Base-by-base conservation (phyloP, 2,113 vertebrate species). In the Anarrhichthys ocellatus region DNA sequence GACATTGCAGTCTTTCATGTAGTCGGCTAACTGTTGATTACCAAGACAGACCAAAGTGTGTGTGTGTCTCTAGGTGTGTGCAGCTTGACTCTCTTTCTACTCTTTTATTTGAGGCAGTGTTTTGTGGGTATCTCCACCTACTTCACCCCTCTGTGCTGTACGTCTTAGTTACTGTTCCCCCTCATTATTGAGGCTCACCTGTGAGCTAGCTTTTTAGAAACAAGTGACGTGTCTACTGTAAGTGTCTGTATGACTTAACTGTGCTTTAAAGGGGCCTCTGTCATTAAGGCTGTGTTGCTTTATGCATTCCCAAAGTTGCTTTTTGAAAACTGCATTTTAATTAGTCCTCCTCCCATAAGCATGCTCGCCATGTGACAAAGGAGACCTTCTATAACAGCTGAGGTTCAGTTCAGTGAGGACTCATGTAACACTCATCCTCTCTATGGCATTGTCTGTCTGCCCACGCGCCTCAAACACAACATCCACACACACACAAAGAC, bases 11-110 rank as follows among this genome's bases (percentile, higher is more conserved):
- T 32, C 64, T 59, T 75, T 81, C 68, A 83, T 72, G 48, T 64
- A 65, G 34, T 74, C 50, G 50, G 20, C 48, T 54, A 77, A 86
- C 73, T 73, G 81, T 75, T 85, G 84, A 81, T 91, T 85, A 87
- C 36, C 9, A 61, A 72, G 70, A 56, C 74, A 70, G 76, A 71
- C 83, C 61, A 76, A 86, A 86, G 78, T 75, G 64, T 73, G 52
- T 24, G 22, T 56, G 8, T 20, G 17, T 89, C 50, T 73, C 14
- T 83, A 58, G 63, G 71, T 83, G 81, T 85, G 71, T 73, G 52
- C 29, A 29, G 54, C 42, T 44, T 13, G 42, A 44, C 42, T 17
- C 44, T 46, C 38, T 5, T 48, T 63, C 52, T 46, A 7, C 63
- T 64, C 34, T 63, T 40, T 63, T 13, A 68, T 56, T 38, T 40